phyloP scores from a whole-genome alignment of 2,888 invertebrate genomes.

The Ceratothoa steindachneri region DNA sequence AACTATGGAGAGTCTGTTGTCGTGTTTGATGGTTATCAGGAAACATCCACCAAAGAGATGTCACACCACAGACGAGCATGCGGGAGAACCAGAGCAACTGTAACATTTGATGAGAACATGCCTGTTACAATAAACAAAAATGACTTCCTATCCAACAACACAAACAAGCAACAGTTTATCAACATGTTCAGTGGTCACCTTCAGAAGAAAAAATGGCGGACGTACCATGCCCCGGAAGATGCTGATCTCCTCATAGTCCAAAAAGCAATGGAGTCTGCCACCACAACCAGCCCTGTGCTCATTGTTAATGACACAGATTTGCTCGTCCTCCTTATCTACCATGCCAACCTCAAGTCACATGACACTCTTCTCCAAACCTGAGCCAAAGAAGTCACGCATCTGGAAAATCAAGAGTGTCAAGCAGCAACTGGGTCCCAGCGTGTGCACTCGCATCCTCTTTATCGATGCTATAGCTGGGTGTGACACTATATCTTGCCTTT shows the following conservation, averaged over 20 bases:
- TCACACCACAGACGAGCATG: too few species aligned
- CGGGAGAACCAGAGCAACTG: too few species aligned
- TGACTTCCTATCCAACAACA: not conserved
- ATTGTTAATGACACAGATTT: not conserved
- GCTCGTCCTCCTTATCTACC: not conserved
- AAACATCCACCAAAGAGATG: too few species aligned
- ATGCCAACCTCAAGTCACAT: not conserved
- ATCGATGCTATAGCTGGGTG: conserved; percentile 5
- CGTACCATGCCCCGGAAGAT: not conserved
- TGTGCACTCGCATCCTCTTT: not conserved
- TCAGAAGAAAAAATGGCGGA: not conserved
- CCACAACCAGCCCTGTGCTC: not conserved
- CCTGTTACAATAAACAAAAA: not conserved
- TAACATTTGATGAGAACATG: too few species aligned
- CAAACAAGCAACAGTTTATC: not conserved
- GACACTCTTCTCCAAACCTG: not conserved
- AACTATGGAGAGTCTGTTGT: too few species aligned
- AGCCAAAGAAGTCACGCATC: not conserved
- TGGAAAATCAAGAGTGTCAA: conserved; percentile 12
- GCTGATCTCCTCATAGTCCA: not conserved
- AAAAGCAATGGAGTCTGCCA: not conserved
- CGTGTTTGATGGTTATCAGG: too few species aligned
- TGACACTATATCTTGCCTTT: not conserved
- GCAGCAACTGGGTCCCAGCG: not conserved
- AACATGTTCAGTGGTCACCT: not conserved